Evolutionary conservation across 2,113 vertebrate genomes (phyloP).

Genomic region (Cottus gobio): DNA sequence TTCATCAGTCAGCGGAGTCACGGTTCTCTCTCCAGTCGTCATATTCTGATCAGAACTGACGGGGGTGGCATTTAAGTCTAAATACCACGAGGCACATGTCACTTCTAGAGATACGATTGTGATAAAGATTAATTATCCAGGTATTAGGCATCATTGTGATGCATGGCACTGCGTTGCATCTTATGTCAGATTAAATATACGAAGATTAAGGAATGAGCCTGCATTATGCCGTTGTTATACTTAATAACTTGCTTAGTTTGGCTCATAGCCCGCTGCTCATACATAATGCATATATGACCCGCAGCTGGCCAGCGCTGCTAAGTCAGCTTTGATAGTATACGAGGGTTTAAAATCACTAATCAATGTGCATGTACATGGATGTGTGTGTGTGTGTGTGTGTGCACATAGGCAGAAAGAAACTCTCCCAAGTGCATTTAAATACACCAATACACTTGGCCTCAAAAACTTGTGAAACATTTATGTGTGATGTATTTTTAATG

Average conservation of each 20-base stretch:
- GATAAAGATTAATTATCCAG: slow-evolving; percentile 73
- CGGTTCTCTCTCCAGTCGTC: slow-evolving; percentile 50
- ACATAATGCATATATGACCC: slow-evolving; percentile 71
- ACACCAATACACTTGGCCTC: slow-evolving; percentile 18
- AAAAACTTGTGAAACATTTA: slow-evolving; percentile 21
- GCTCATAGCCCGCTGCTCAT: slow-evolving; percentile 63
- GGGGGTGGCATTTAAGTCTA: slow-evolving; percentile 79
- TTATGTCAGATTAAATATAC: slow-evolving; percentile 69
- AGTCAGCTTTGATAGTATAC: slow-evolving; percentile 44
- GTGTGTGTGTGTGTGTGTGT: neutral
- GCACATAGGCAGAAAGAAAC: slow-evolving; percentile 12
- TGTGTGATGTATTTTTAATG: slow-evolving; percentile 18
- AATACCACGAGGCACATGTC: slow-evolving; percentile 75
- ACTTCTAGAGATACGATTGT: slow-evolving; percentile 60
- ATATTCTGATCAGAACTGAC: slow-evolving; percentile 73
- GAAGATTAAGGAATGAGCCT: slow-evolving; percentile 60
- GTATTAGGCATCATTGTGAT: slow-evolving; percentile 57
- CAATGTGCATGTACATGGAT: neutral
- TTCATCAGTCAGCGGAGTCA: slow-evolving; percentile 65
- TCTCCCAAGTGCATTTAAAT: slow-evolving; percentile 12
- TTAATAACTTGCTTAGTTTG: slow-evolving; percentile 74
- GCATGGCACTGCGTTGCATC: slow-evolving; percentile 47
- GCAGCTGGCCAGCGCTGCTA: slow-evolving; percentile 50
- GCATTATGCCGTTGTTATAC: slow-evolving; percentile 69
- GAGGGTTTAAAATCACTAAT: slow-evolving; percentile 31